Percentiles rank a stretch among this genome's conserved stretches.
These are phyloP conservation scores for Zaprionus nigranus DNA, from an alignment of 1,140 invertebrate genomes.

Conservation along the genomic window DNA sequence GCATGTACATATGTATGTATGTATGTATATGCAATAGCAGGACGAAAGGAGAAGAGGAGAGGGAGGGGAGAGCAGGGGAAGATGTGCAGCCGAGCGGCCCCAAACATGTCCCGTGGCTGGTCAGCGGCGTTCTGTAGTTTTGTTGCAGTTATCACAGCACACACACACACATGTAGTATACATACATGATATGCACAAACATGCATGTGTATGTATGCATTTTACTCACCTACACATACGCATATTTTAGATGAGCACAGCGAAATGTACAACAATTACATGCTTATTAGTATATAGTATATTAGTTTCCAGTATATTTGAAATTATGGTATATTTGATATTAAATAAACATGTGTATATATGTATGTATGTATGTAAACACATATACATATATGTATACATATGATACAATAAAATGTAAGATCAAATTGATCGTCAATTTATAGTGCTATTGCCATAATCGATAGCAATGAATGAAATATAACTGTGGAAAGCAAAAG, in stretches of 20 bases:
- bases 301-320: no score
- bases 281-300: conserved; percentile 2
- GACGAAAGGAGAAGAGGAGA: not conserved
- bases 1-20: not conserved
- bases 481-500: no score
- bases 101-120: conserved; percentile 40
- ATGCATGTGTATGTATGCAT: conserved; percentile 3
- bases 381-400: not conserved
- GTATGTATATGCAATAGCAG: not conserved
- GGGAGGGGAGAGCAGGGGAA: not conserved
- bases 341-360: no score
- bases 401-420: not conserved
- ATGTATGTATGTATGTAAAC: no score
- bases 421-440: not conserved
- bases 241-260: not conserved
- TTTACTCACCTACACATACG: not conserved
- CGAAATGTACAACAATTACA: conserved; percentile 14
- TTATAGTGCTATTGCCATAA: not conserved
- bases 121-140: conserved; percentile 26
- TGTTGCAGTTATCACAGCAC: conserved; percentile 38
- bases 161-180: not conserved
- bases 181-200: not conserved
- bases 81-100: conserved; percentile 24
- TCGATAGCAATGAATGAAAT: not conserved
- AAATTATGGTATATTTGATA: no score